Evolutionary conservation across 2,113 vertebrate genomes (phyloP).

Genomic region (Manacus vitellinus): DNA sequence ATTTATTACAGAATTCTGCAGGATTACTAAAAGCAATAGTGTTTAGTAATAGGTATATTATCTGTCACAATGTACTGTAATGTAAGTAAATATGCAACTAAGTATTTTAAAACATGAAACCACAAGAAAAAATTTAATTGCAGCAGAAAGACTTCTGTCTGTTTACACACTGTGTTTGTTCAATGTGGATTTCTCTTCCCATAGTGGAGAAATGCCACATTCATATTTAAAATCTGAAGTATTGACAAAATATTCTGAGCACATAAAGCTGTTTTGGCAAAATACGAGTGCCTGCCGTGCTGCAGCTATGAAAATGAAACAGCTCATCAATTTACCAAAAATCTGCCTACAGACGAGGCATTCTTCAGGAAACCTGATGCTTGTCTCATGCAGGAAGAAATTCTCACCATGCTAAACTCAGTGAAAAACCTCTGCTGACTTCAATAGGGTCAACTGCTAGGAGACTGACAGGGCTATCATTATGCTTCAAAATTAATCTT

Average conservation of each 20-base stretch:
- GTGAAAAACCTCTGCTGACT: neutral
- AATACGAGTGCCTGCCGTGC: neutral
- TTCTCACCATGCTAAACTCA: neutral
- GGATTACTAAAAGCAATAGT: neutral
- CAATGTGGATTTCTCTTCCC: neutral
- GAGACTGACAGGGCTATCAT: neutral
- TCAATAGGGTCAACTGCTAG: neutral
- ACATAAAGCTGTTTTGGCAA: constrained; percentile 9
- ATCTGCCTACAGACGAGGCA: neutral
- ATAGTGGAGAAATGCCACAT: neutral
- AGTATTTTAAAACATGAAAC: neutral
- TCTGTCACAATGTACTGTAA: neutral
- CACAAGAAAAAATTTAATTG: neutral
- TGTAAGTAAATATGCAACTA: neutral
- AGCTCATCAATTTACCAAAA: neutral
- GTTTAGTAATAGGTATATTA: neutral
- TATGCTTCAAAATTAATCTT: neutral
- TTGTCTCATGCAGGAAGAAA: neutral
- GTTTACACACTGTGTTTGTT: constrained; percentile 7
- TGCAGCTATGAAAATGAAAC: neutral
- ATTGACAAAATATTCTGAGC: constrained; percentile 19
- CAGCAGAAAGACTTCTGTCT: neutral
- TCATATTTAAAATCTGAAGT: constrained; percentile 20
- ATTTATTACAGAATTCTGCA: neutral
- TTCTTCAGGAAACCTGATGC: neutral